Evolutionary conservation across 2,113 vertebrate species (phyloP).

Genomic region (Boleophthalmus pectinirostris): DNA sequence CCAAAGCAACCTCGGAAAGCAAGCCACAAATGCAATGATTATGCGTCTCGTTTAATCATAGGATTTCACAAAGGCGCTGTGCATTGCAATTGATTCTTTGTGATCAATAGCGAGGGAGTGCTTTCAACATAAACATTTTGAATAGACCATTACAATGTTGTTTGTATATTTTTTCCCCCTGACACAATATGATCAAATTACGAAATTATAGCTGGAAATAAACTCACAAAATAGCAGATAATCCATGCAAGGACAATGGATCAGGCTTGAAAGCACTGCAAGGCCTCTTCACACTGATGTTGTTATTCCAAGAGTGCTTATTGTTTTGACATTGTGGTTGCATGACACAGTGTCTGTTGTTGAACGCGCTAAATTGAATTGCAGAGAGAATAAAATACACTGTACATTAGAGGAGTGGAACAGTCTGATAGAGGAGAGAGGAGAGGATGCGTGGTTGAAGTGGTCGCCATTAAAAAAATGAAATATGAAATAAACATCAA

Average conservation of each 20-base stretch:
- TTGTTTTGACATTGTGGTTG: conserved; percentile 37
- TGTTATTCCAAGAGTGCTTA: conserved; percentile 34
- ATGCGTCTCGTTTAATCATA: neutral
- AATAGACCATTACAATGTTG: neutral
- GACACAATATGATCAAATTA: neutral
- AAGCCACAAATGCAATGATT: neutral
- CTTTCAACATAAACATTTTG: neutral
- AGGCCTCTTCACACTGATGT: conserved; percentile 20
- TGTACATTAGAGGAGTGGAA: neutral
- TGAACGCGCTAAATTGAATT: conserved; percentile 26
- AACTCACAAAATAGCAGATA: conserved; percentile 22
- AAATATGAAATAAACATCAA: too few relatives aligned
- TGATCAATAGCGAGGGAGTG: neutral
- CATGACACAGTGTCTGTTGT: conserved; percentile 25
- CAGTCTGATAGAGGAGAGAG: conserved; percentile 8
- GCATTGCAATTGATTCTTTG: neutral
- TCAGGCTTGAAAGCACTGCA: conserved; percentile 22
- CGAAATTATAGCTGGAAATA: neutral
- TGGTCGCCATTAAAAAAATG: too few relatives aligned
- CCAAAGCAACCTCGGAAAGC: neutral
- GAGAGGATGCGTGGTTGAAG: neutral
- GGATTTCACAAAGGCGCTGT: neutral
- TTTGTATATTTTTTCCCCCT: neutral
- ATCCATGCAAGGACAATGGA: conserved; percentile 13
- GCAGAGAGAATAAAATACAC: conserved; percentile 1